phyloP scores from a whole-genome alignment of 2,113 vertebrate genomes.

The Triplophysa rosa region DNA sequence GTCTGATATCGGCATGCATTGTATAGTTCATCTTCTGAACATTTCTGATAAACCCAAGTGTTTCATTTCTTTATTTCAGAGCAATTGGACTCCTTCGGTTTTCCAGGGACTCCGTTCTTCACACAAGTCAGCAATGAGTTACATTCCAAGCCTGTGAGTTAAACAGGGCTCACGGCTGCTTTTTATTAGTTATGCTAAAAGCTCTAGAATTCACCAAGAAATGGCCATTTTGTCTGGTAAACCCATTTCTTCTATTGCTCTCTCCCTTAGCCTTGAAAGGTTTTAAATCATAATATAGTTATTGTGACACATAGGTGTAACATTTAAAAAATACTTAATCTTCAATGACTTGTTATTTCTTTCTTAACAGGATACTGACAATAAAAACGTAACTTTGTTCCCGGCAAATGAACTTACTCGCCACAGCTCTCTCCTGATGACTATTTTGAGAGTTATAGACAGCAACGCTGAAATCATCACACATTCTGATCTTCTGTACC shows the following conservation, averaged over 20 bases:
- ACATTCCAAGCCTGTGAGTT: conserved; percentile 66
- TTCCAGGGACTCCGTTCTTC: conserved; percentile 69
- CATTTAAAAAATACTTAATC: neutral
- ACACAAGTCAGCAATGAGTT: conserved; percentile 59
- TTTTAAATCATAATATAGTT: no score
- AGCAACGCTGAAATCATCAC: conserved; percentile 47
- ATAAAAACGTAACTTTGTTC: conserved; percentile 50
- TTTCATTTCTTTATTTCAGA: conserved; percentile 58
- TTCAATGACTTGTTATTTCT: neutral
- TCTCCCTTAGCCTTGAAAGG: neutral
- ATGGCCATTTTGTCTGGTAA: neutral
- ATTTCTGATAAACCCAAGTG: conserved; percentile 1
- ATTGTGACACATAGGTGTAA: no score
- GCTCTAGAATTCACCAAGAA: neutral
- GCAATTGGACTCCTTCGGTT: conserved; percentile 46
- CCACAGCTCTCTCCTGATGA: conserved; percentile 57
- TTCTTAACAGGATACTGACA: conserved; percentile 55
- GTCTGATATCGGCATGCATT: neutral
- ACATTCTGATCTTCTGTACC: conserved; percentile 49
- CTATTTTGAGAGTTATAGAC: conserved; percentile 53
- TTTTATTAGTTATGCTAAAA: conserved; percentile 4
- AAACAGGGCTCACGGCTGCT: neutral
- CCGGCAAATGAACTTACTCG: conserved; percentile 50
- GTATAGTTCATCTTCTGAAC: neutral
- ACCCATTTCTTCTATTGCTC: neutral